A percentile compares a stretch with the other conserved stretches of the same genome.
These are phyloP conservation scores for Thamnophis elegans DNA, from an alignment of 2,797 vertebrate genomes.

Conservation along the genomic window DNA sequence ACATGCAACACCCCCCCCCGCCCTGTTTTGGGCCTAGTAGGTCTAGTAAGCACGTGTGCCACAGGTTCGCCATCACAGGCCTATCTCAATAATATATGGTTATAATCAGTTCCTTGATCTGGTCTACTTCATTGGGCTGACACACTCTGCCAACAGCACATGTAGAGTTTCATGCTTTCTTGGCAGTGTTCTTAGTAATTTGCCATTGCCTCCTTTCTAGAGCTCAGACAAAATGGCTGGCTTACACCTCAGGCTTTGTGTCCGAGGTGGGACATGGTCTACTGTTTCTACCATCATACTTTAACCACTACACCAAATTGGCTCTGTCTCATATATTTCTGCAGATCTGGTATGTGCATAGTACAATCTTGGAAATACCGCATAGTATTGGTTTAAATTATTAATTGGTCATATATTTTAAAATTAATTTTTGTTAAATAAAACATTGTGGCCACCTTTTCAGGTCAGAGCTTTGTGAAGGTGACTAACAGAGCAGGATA, in stretches of 20 bases:
- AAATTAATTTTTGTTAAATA: slow-evolving; percentile 31
- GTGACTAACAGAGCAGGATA: neutral
- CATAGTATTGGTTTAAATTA: slow-evolving; percentile 27
- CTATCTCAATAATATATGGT: neutral
- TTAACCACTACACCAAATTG: neutral
- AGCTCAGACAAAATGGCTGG: neutral
- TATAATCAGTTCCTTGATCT: neutral
- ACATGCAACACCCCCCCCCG: too few relatives aligned
- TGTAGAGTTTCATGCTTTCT: neutral
- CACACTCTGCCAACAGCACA: neutral
- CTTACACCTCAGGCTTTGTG: neutral
- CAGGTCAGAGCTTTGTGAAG: neutral
- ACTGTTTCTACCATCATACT: neutral
- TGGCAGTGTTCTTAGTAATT: neutral
- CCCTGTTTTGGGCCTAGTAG: too few relatives aligned
- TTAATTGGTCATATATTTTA: slow-evolving; percentile 35
- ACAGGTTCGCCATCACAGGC: too few relatives aligned
- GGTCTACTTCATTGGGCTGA: neutral
- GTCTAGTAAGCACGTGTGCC: too few relatives aligned
- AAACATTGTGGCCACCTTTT: slow-evolving; percentile 2
- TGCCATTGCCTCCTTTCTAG: neutral
- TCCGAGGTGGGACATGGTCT: neutral
- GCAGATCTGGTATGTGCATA: neutral
- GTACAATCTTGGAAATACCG: neutral
- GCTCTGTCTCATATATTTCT: slow-evolving; percentile 23